A percentile compares a stretch with the other conserved stretches of the same genome.
These are phyloP conservation scores for Morinoia aosen DNA, from an alignment of 2,888 invertebrate genomes.

Conservation along the genomic window DNA sequence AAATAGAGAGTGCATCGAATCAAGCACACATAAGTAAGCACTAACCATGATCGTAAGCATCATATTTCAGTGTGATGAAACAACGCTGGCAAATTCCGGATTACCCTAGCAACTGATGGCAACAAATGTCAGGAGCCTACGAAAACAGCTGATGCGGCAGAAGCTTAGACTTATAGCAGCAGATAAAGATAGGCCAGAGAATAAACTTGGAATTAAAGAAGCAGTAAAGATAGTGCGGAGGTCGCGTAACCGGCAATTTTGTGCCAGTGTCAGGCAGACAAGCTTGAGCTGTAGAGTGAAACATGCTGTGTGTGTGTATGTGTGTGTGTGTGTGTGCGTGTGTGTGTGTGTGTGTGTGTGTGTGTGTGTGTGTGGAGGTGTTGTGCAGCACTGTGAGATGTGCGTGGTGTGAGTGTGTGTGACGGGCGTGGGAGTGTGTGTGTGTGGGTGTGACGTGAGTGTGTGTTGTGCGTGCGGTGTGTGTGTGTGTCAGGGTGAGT, in stretches of 20 bases:
- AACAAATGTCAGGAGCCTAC: background rate
- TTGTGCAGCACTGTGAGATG: too few species aligned
- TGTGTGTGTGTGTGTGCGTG: too few species aligned
- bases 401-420: too few species aligned
- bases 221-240: background rate
- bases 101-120: background rate
- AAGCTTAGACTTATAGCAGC: background rate
- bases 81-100: background rate
- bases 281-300: background rate
- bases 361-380: too few species aligned
- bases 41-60: background rate
- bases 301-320: too few species aligned
- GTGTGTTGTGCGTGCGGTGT: too few species aligned
- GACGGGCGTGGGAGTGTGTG: too few species aligned
- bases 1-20: background rate
- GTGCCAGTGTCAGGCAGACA: background rate
- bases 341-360: too few species aligned
- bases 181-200: background rate
- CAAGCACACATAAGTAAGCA: background rate
- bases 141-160: background rate
- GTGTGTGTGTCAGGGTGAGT: too few species aligned
- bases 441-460: too few species aligned
- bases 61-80: background rate
- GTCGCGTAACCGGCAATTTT: background rate
- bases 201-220: slow-evolving; percentile 4